Evolutionary conservation across 2,113 vertebrate genomes (phyloP).

Genomic region (Catharus fuscescens): DNA sequence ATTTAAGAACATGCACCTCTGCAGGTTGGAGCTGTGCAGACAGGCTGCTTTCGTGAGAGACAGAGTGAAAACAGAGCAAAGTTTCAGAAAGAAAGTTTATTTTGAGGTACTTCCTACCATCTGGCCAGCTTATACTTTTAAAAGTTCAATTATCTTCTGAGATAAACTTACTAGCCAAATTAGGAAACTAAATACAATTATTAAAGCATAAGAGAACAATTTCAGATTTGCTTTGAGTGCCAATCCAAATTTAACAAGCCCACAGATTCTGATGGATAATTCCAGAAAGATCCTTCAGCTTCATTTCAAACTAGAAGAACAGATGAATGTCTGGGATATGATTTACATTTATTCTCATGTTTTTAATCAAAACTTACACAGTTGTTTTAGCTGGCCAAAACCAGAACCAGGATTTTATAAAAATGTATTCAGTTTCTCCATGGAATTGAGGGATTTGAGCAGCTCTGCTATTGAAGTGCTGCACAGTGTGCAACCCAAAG

Average conservation of each 20-base stretch:
- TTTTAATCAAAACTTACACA: constrained; percentile 61
- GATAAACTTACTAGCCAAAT: constrained; percentile 51
- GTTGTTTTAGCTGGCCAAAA: constrained; percentile 50
- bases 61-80: neutral
- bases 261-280: neutral
- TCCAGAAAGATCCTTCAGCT: constrained; percentile 44
- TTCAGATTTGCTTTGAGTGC: constrained; percentile 30
- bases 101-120: constrained; percentile 23
- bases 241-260: constrained; percentile 55
- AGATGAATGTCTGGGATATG: constrained; percentile 34
- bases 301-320: constrained; percentile 43
- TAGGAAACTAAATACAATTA: constrained; percentile 57
- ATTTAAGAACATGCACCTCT: neutral
- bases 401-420: constrained; percentile 44
- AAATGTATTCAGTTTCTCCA: constrained; percentile 9
- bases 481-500: neutral
- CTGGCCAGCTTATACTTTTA: constrained; percentile 8
- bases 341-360: constrained; percentile 57
- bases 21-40: neutral
- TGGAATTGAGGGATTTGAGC: neutral
- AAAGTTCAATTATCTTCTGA: constrained; percentile 55
- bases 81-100: constrained; percentile 18
- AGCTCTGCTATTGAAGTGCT: neutral
- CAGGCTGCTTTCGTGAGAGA: neutral
- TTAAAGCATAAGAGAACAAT: constrained; percentile 47